Conservation (phyloP, 2,888 invertebrate genomes). For the Eupithecia exiguata region DNA sequence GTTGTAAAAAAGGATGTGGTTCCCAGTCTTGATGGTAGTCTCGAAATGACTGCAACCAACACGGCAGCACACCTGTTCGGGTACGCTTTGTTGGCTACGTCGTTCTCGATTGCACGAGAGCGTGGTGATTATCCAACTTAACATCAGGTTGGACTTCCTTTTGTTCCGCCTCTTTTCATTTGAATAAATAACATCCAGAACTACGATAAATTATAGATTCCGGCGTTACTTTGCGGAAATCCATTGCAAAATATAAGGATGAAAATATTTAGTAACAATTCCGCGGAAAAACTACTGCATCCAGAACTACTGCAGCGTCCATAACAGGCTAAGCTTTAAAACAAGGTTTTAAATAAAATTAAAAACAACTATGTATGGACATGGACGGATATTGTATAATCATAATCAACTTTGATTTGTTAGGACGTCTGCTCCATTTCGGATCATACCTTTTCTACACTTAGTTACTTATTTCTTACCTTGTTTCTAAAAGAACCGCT, state of each 20-base stretch:
- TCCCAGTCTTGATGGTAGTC: too few species aligned
- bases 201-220: too few species aligned
- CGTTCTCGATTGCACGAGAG: not conserved
- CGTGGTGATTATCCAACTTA: not conserved
- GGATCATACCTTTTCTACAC: not conserved
- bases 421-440: not conserved
- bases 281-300: too few species aligned
- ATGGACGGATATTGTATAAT: not conserved
- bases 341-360: not conserved
- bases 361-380: not conserved
- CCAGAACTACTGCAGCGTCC: not conserved
- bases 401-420: constrained; percentile 2
- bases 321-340: not conserved
- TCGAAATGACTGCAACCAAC: not conserved
- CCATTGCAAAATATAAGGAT: too few species aligned
- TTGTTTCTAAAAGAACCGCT: not conserved
- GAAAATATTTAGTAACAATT: too few species aligned
- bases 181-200: not conserved
- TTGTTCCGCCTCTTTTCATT: not conserved
- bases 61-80: not conserved
- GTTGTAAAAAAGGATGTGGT: too few species aligned
- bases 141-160: not conserved
- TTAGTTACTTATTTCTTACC: not conserved
- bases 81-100: not conserved
- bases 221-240: too few species aligned